These are phyloP conservation scores for Dichetophora obliterata DNA, from an alignment of 2,888 invertebrate species.

Conservation along the genomic window DNA sequence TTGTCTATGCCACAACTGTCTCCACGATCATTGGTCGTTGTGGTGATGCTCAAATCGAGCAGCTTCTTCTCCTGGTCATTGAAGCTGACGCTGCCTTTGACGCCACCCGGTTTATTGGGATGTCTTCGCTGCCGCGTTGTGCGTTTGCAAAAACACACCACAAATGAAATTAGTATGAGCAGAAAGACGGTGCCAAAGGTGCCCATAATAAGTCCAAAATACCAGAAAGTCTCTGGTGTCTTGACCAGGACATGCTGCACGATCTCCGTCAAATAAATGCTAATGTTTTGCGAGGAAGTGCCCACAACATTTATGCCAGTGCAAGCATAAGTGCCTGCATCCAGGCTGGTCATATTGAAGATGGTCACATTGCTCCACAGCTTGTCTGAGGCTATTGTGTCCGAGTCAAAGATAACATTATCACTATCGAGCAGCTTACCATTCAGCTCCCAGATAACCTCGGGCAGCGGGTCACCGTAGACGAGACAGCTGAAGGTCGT, in stretches of 20 bases:
- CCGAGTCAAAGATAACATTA: constrained; percentile 71
- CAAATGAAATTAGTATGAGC: constrained; percentile 74
- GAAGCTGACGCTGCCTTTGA: constrained; percentile 85
- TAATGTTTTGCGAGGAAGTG: constrained; percentile 71
- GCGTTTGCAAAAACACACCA: constrained; percentile 73
- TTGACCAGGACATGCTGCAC: constrained; percentile 71
- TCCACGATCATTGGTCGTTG: constrained; percentile 76
- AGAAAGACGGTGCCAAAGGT: constrained; percentile 77
- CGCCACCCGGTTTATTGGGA: constrained; percentile 76
- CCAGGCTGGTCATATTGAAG: constrained; percentile 83
- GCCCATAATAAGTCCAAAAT: constrained; percentile 80
- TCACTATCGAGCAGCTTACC: constrained; percentile 74
- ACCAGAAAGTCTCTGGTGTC: constrained; percentile 84
- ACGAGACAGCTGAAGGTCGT: constrained; percentile 86
- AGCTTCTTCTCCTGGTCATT: constrained; percentile 91
- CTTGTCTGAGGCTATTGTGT: constrained; percentile 66
- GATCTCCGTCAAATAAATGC: constrained; percentile 77
- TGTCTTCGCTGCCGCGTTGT: constrained; percentile 71
- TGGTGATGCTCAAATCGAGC: constrained; percentile 83
- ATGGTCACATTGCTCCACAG: constrained; percentile 86
- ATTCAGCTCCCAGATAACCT: constrained; percentile 86
- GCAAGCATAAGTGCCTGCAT: constrained; percentile 89
- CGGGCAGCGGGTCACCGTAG: constrained; percentile 86
- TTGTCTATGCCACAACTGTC: constrained; percentile 76
- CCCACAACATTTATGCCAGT: constrained; percentile 69